phyloP scores from a whole-genome alignment of 1,140 invertebrate species.

The Anoplophora glabripennis region DNA sequence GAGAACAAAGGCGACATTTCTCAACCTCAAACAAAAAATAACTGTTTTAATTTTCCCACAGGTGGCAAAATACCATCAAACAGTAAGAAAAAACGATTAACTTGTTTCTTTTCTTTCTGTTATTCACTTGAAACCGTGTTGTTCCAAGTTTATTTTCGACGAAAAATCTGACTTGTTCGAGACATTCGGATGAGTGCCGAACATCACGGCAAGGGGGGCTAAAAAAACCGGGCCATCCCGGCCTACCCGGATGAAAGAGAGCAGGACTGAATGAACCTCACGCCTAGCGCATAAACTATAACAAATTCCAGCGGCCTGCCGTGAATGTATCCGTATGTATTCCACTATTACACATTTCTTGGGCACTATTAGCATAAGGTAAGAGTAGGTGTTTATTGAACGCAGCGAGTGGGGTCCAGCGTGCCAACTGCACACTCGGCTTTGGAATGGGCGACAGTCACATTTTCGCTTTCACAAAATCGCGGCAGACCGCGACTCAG shows the following conservation, averaged over 20 bases:
- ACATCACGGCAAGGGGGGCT: neutral
- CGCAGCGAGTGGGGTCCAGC: neutral
- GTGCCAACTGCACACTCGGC: neutral
- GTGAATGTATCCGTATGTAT: neutral
- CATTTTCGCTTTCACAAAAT: constrained; percentile 7
- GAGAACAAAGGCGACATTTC: too few relatives aligned
- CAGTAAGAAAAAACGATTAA: too few relatives aligned
- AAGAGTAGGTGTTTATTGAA: constrained; percentile 2
- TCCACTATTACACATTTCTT: neutral
- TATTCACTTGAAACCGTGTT: too few relatives aligned
- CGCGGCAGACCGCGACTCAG: neutral
- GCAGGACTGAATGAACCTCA: neutral
- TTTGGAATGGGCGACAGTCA: constrained; percentile 7
- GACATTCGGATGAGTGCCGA: neutral
- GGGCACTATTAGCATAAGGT: neutral
- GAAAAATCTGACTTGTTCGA: too few relatives aligned
- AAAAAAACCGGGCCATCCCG: neutral
- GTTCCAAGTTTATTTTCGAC: too few relatives aligned
- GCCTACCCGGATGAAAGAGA: neutral
- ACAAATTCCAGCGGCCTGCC: neutral
- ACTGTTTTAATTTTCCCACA: too few relatives aligned
- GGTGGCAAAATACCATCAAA: too few relatives aligned
- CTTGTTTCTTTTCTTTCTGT: too few relatives aligned
- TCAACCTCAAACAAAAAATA: too few relatives aligned
- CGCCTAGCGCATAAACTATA: neutral